These are phyloP conservation scores for Tyria jacobaeae DNA, from an alignment of 2,888 invertebrate species.

Conservation along the genomic window DNA sequence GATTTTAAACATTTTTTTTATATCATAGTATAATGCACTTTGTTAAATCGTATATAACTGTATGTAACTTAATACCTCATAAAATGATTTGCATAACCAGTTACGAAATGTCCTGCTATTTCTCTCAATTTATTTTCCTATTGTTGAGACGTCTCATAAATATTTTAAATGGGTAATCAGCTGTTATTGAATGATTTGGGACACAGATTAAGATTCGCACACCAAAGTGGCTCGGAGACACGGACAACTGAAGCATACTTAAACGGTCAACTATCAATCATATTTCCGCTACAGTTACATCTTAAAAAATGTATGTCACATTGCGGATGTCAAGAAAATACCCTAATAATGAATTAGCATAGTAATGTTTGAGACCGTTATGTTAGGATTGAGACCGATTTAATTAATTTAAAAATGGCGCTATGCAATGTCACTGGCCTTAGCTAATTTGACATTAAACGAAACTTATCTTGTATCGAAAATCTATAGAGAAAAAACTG, in stretches of 20 bases:
- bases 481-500: slow-evolving; percentile 17
- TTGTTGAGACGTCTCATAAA: slow-evolving; percentile 38
- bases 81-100: slow-evolving; percentile 21
- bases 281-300: slow-evolving; percentile 84
- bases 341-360: slow-evolving; percentile 85
- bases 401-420: slow-evolving; percentile 80
- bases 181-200: slow-evolving; percentile 56
- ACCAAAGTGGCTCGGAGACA: slow-evolving; percentile 52
- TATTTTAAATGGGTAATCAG: slow-evolving; percentile 52
- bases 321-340: slow-evolving; percentile 83
- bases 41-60: not conserved
- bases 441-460: slow-evolving; percentile 48
- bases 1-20: not conserved
- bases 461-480: slow-evolving; percentile 26
- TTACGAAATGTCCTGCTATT: slow-evolving; percentile 10
- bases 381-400: slow-evolving; percentile 79
- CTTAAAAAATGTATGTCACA: slow-evolving; percentile 83
- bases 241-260: slow-evolving; percentile 68
- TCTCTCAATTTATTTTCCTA: slow-evolving; percentile 19
- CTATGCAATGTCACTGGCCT: slow-evolving; percentile 79
- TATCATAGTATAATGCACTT: not conserved
- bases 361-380: slow-evolving; percentile 83
- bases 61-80: not conserved
- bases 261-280: slow-evolving; percentile 84
- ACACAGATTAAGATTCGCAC: slow-evolving; percentile 62